phyloP scores from a whole-genome alignment of 2,113 vertebrate genomes.

The Xenus cinereus region DNA sequence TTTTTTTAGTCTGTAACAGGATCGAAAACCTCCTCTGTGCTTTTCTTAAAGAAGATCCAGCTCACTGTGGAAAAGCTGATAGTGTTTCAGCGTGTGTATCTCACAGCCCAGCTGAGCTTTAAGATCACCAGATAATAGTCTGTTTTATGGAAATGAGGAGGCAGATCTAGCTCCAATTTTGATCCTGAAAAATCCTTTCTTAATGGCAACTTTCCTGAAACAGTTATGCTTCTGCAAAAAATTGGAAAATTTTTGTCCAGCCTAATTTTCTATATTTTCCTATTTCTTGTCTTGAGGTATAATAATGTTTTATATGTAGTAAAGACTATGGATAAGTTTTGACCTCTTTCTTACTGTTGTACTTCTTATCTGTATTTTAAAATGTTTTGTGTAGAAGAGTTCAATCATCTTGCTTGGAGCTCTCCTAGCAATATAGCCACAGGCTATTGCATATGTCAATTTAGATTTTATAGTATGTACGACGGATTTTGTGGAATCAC shows the following conservation, averaged over 20 bases:
- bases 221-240: neutral
- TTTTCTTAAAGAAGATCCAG: neutral
- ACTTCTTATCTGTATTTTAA: neutral
- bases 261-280: neutral
- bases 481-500: neutral
- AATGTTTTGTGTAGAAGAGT: neutral
- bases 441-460: neutral
- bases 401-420: neutral
- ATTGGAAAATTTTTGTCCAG: neutral
- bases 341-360: neutral
- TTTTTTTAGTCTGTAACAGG: neutral
- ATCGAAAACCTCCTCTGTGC: neutral
- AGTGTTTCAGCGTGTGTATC: neutral
- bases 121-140: neutral
- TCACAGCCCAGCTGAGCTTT: neutral
- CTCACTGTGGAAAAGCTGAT: neutral
- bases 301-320: neutral
- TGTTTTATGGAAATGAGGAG: neutral
- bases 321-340: neutral
- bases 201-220: neutral
- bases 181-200: neutral
- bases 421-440: neutral
- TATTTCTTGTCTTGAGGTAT: neutral
- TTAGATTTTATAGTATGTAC: neutral
- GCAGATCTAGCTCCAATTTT: neutral